phyloP scores from a whole-genome alignment of 1,140 invertebrate genomes.

The Archivesica marissinica region DNA sequence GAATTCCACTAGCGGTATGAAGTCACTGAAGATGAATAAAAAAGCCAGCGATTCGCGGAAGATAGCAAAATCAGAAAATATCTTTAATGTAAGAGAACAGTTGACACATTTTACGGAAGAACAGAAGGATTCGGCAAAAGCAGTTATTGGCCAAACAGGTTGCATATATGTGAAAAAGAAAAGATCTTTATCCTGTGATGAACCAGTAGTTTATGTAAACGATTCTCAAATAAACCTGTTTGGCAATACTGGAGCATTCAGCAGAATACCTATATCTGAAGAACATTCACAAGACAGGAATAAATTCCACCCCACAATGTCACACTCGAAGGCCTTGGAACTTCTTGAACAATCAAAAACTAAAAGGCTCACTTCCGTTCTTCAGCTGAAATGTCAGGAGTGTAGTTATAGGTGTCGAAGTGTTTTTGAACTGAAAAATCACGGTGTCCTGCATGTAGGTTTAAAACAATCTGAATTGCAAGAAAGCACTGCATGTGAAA shows the following conservation, averaged over 20 bases:
- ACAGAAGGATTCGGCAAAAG: constrained; percentile 33
- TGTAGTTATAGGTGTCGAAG: constrained; percentile 35
- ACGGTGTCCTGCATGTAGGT: not conserved
- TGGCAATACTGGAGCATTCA: not conserved
- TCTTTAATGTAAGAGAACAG: constrained; percentile 32
- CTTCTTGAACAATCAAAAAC: not conserved
- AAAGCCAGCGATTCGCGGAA: not conserved
- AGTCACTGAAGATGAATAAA: constrained; percentile 23
- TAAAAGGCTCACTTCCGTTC: constrained; percentile 36
- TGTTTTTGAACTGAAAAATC: constrained; percentile 44
- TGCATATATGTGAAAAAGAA: constrained; percentile 60
- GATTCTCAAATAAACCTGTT: not conserved
- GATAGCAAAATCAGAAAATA: constrained; percentile 32
- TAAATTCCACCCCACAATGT: not conserved
- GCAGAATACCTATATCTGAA: too few species aligned
- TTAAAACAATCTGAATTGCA: not conserved
- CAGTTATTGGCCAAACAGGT: constrained; percentile 32
- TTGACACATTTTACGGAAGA: constrained; percentile 32
- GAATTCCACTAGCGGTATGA: not conserved
- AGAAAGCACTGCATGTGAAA: not conserved
- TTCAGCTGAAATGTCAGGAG: constrained; percentile 39
- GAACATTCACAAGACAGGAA: not conserved
- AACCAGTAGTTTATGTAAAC: constrained; percentile 29
- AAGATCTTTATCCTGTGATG: constrained; percentile 41
- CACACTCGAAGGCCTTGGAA: not conserved